Percentiles rank a stretch among this genome's conserved stretches.
Evolutionary conservation across 2,797 vertebrate genomes (phyloP).

Genomic region (Siniperca scherzeri): DNA sequence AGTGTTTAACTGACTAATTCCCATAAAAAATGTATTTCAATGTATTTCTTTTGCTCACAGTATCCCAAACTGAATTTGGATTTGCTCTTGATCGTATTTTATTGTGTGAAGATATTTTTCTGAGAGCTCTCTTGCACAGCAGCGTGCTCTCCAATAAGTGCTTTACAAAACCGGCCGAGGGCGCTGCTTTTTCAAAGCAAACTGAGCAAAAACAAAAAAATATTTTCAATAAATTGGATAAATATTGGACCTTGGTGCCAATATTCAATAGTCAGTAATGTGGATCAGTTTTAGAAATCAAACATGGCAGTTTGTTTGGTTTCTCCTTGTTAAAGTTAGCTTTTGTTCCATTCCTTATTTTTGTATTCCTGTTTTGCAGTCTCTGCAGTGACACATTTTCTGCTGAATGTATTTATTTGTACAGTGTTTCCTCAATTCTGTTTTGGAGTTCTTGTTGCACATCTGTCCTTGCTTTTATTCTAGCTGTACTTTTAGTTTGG

Average conservation of each 20-base stretch:
- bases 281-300: neutral
- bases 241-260: neutral
- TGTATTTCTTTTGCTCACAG: no score
- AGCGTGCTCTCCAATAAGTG: neutral
- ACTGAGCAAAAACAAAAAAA: neutral
- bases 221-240: neutral
- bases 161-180: neutral
- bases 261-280: neutral
- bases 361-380: neutral
- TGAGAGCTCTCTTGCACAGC: neutral
- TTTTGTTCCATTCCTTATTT: slow-evolving; percentile 6
- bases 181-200: neutral
- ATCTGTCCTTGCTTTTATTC: neutral
- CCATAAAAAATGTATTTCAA: no score
- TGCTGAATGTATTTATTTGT: slow-evolving; percentile 42
- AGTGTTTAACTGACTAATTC: no score
- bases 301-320: no score
- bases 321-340: neutral
- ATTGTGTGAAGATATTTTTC: neutral
- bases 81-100: no score
- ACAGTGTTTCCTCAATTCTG: neutral
- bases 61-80: no score
- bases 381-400: neutral
- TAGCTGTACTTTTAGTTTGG: no score
- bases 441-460: neutral